Percentiles rank a stretch among this genome's conserved stretches.
Conservation (phyloP, 2,797 vertebrate genomes). For the Danio aesculapii region DNA sequence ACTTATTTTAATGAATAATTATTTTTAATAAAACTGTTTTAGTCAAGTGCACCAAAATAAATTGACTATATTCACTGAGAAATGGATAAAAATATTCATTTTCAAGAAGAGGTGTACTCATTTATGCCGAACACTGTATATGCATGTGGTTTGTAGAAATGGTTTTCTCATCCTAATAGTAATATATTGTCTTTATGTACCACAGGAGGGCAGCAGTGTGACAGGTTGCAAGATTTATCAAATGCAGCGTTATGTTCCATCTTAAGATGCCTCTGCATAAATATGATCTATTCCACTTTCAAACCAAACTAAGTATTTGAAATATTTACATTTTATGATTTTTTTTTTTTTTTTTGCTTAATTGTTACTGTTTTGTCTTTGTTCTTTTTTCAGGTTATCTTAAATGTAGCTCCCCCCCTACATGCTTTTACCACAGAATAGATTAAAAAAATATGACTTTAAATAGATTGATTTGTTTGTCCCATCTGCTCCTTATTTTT, state of each 20-base stretch:
- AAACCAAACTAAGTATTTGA: neutral
- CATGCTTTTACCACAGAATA: neutral
- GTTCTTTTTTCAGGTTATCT: neutral
- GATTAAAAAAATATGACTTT: neutral
- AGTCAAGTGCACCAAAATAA: too few relatives aligned
- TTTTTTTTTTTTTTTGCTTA: neutral
- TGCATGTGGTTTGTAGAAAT: neutral
- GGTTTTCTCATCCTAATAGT: neutral
- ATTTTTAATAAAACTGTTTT: too few relatives aligned
- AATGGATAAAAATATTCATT: too few relatives aligned
- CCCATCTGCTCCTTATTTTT: neutral
- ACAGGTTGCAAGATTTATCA: conserved; percentile 59
- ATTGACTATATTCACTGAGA: too few relatives aligned
- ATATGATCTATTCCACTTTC: neutral
- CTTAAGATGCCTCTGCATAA: neutral
- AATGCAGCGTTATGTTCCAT: neutral
- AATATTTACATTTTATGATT: neutral
- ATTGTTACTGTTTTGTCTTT: neutral
- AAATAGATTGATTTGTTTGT: neutral
- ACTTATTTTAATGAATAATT: too few relatives aligned
- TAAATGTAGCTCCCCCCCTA: neutral
- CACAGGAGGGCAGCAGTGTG: conserved; percentile 83
- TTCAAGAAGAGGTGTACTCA: too few relatives aligned
- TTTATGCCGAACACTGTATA: too few relatives aligned
- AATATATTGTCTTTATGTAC: conserved; percentile 3